These are phyloP conservation scores for Tachuris rubrigastra DNA, from an alignment of 2,113 vertebrate genomes.

Conservation along the genomic window DNA sequence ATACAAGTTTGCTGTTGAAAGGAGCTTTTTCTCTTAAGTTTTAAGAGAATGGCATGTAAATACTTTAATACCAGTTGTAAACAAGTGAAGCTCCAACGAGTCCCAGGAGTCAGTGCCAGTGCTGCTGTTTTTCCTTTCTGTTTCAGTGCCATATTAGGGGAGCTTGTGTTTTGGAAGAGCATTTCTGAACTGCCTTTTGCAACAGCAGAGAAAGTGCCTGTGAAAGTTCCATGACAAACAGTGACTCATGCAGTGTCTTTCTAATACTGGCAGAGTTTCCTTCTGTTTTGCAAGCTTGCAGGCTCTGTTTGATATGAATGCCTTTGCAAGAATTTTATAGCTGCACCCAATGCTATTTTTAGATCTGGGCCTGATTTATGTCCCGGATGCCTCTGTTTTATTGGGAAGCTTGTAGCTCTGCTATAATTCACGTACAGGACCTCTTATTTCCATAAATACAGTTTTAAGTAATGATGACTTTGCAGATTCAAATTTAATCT, in stretches of 20 bases:
- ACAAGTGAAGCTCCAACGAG: background rate
- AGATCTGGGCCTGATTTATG: background rate
- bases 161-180: background rate
- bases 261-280: background rate
- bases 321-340: background rate
- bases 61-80: background rate
- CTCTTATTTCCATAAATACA: background rate
- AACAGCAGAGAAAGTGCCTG: background rate
- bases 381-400: background rate
- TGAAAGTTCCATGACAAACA: conserved; percentile 14
- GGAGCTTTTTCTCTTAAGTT: background rate
- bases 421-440: background rate
- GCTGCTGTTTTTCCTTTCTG: background rate
- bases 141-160: background rate
- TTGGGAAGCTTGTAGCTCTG: background rate
- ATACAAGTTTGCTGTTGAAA: background rate
- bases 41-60: background rate
- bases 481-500: background rate
- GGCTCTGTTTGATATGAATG: background rate
- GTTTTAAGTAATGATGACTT: background rate
- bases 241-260: background rate
- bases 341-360: background rate
- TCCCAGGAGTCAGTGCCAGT: background rate
- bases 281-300: background rate
- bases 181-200: background rate